phyloP scores from a whole-genome alignment of 2,113 vertebrate species.

The Carettochelys insculpta region DNA sequence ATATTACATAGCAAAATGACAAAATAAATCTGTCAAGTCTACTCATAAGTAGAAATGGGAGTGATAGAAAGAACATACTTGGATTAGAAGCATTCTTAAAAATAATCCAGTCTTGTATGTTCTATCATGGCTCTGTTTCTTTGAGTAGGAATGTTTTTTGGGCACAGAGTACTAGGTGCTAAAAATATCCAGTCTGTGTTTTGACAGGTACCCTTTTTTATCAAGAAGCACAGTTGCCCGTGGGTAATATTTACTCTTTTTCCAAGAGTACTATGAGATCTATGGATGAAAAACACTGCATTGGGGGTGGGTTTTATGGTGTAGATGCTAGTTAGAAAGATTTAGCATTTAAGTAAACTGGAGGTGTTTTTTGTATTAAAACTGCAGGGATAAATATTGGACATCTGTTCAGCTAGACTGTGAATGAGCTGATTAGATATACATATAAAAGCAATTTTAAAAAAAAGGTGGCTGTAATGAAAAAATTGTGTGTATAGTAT shows the following conservation, averaged over 20 bases:
- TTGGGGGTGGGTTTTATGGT: neutral
- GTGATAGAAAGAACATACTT: neutral
- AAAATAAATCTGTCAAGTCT: neutral
- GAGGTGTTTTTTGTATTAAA: neutral
- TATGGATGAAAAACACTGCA: neutral
- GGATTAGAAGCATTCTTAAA: slow-evolving; percentile 65
- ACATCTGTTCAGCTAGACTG: neutral
- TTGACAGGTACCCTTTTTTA: slow-evolving; percentile 37
- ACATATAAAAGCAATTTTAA: neutral
- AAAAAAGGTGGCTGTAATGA: neutral
- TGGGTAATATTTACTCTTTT: slow-evolving; percentile 22
- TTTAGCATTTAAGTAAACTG: neutral
- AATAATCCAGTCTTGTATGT: slow-evolving; percentile 18
- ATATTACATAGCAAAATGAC: neutral
- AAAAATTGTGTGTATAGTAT: neutral
- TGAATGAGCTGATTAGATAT: neutral
- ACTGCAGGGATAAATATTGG: neutral
- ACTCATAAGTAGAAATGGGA: neutral
- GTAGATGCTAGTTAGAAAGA: neutral
- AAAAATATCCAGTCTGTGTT: slow-evolving; percentile 27
- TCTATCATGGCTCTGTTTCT: neutral
- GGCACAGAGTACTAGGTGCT: neutral
- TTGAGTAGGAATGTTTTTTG: neutral
- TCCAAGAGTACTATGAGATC: neutral
- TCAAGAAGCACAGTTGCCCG: slow-evolving; percentile 24